Evolutionary conservation across 2,797 vertebrate genomes (phyloP).

Genomic region (Arctocebus calabarensis): DNA sequence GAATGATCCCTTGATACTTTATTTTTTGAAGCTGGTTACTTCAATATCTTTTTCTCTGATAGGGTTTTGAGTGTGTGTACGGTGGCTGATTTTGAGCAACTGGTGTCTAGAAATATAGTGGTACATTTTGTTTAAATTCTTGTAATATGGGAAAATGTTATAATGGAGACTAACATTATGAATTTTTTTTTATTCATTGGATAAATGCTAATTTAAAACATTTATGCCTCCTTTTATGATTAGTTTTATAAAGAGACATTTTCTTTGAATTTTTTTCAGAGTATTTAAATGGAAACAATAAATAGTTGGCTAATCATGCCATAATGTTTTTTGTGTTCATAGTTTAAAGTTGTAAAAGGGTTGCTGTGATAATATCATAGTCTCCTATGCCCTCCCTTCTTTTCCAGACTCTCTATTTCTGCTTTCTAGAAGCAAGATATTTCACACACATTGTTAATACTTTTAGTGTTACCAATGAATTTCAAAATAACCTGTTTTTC

Average conservation of each 20-base stretch:
- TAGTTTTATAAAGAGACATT: conserved; percentile 1
- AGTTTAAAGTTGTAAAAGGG: not conserved
- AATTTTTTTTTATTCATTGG: conserved; percentile 32
- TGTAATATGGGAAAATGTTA: not conserved
- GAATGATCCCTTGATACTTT: not conserved
- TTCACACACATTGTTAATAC: not conserved
- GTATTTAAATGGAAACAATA: conserved; percentile 23
- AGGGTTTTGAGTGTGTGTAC: not conserved
- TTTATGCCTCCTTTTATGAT: not conserved
- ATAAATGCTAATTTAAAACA: conserved; percentile 50
- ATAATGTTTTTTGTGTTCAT: not conserved
- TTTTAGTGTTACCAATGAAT: not conserved
- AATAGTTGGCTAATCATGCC: not conserved
- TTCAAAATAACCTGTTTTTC: not conserved
- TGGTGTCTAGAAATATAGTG: not conserved
- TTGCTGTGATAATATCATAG: not conserved
- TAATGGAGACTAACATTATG: not conserved
- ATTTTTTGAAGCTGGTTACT: not conserved
- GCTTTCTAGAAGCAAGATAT: not conserved
- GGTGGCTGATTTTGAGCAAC: conserved; percentile 42
- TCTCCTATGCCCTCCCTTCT: not conserved
- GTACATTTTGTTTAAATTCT: conserved; percentile 26
- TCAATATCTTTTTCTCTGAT: conserved; percentile 6
- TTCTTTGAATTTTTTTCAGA: not conserved
- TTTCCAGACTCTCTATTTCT: not conserved